Percentiles rank a stretch among this genome's conserved stretches.
Evolutionary conservation across 2,797 vertebrate species (phyloP).

Genomic region (Muscicapa striata): DNA sequence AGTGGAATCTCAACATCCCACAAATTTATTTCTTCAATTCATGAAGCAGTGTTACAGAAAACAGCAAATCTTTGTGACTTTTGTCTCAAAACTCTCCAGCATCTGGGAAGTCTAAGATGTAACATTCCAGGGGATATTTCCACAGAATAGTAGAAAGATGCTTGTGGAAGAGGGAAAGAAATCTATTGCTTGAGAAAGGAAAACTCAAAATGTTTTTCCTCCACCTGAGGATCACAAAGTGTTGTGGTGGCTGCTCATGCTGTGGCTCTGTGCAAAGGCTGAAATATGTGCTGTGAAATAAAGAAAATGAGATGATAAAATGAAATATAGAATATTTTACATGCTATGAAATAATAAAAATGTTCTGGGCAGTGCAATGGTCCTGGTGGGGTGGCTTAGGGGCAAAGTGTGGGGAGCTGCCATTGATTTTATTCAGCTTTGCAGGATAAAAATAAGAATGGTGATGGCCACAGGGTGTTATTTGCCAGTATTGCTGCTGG

Average conservation of each 20-base stretch:
- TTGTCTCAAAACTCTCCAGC: neutral
- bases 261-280: neutral
- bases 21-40: neutral
- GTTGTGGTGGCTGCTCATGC: accelerated
- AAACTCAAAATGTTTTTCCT: neutral
- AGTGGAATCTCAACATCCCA: neutral
- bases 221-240: too few relatives aligned
- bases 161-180: neutral
- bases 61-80: neutral
- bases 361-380: neutral
- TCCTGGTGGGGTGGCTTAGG: accelerated
- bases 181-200: neutral
- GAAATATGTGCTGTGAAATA: neutral
- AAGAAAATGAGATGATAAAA: neutral
- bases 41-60: neutral
- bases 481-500: neutral
- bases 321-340: neutral
- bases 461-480: too few relatives aligned
- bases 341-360: neutral
- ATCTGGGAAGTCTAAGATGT: neutral
- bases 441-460: neutral
- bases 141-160: neutral
- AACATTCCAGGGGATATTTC: neutral
- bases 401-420: neutral
- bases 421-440: neutral